phyloP scores from a whole-genome alignment of 2,797 vertebrate species.

The Hydrocynus forskahlii region DNA sequence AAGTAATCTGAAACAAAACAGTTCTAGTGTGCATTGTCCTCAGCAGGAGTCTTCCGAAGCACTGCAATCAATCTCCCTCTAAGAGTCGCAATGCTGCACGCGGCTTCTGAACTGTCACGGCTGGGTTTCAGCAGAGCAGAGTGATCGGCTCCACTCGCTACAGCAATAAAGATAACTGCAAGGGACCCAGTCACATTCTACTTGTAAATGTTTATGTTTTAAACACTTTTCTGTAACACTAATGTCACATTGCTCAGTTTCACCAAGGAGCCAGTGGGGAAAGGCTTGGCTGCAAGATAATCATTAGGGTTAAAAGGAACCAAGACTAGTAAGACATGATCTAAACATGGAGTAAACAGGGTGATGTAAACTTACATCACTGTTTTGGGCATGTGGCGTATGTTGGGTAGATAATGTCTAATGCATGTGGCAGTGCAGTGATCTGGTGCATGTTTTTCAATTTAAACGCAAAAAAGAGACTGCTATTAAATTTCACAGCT shows the following conservation, averaged over 20 bases:
- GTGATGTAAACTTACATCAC: too few species aligned
- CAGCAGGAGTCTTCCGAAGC: constrained; percentile 19
- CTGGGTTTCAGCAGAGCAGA: neutral
- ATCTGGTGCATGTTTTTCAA: too few species aligned
- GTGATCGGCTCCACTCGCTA: neutral
- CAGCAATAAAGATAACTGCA: neutral
- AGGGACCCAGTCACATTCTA: too few species aligned
- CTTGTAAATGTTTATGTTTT: neutral
- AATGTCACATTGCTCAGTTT: neutral
- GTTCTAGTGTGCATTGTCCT: neutral
- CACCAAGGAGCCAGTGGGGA: too few species aligned
- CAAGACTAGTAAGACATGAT: too few species aligned
- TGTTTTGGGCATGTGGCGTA: too few species aligned
- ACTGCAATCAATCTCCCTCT: constrained; percentile 22
- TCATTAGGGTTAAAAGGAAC: neutral
- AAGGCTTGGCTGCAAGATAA: neutral
- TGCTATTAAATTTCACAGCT: too few species aligned
- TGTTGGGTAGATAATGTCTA: too few species aligned
- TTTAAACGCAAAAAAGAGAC: too few species aligned
- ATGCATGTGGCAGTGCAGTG: too few species aligned
- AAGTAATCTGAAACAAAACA: constrained; percentile 34
- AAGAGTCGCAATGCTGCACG: neutral
- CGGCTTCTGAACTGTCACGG: neutral
- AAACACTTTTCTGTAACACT: neutral
- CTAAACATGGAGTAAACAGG: too few species aligned